These are phyloP conservation scores for Lepidonotus clava DNA, from an alignment of 2,888 invertebrate species.

Conservation along the genomic window DNA sequence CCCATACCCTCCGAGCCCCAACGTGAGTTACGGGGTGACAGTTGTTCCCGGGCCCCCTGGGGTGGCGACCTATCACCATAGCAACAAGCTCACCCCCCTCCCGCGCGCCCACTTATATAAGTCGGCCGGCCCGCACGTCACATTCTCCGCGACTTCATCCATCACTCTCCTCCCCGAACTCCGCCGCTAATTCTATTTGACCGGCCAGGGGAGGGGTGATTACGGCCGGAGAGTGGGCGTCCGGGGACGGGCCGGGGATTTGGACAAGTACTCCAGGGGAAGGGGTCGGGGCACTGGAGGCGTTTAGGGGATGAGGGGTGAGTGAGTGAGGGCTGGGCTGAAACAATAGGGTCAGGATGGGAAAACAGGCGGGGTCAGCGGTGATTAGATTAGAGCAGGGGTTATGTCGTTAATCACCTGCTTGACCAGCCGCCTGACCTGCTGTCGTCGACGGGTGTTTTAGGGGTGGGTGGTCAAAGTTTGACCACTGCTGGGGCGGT, in stretches of 20 bases:
- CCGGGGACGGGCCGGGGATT: too few relatives aligned
- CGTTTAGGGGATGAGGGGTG: background rate
- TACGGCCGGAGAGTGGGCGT: background rate
- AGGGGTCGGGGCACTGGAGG: background rate
- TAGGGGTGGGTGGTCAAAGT: too few relatives aligned
- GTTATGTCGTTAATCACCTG: background rate
- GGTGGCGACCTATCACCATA: background rate
- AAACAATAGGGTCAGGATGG: slow-evolving; percentile 6
- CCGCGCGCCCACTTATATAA: too few relatives aligned
- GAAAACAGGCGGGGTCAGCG: background rate
- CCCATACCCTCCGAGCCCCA: too few relatives aligned
- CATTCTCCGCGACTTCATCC: slow-evolving; percentile 22
- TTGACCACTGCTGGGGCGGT: too few relatives aligned
- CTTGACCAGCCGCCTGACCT: too few relatives aligned
- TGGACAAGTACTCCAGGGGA: background rate
- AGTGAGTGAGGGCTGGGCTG: too few relatives aligned
- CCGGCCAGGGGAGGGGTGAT: background rate
- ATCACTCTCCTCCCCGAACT: background rate
- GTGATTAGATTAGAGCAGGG: background rate
- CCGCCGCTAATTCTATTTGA: background rate
- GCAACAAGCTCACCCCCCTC: too few relatives aligned
- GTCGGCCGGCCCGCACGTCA: background rate
- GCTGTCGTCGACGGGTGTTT: too few relatives aligned
- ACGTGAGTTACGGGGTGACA: slow-evolving; percentile 7
- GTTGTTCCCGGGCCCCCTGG: background rate